Conservation (phyloP, 2,888 invertebrate genomes). For the Tenthredo amoena region DNA sequence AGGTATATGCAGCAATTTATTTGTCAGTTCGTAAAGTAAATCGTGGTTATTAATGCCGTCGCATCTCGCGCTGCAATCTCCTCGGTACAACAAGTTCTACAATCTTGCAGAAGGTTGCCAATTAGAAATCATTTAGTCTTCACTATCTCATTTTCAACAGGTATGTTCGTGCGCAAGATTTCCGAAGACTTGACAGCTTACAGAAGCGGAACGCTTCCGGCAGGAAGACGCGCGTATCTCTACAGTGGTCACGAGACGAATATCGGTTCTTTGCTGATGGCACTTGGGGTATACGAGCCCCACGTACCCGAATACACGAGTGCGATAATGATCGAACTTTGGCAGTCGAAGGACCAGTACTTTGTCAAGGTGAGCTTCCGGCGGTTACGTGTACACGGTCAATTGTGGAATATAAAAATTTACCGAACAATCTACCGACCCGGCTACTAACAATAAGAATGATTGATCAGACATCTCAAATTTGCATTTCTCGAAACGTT, state of each 20-base stretch:
- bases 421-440: neutral
- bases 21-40: neutral
- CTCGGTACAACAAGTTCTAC: neutral
- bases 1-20: neutral
- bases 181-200: conserved; percentile 78
- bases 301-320: conserved; percentile 82
- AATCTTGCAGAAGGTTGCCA: neutral
- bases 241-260: conserved; percentile 85
- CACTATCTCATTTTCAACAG: conserved; percentile 68
- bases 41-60: neutral
- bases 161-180: conserved; percentile 79
- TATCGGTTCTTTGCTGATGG: conserved; percentile 81
- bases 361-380: conserved; percentile 79
- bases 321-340: conserved; percentile 80
- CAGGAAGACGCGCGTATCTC: conserved; percentile 78
- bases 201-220: conserved; percentile 67
- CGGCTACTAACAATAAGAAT: neutral
- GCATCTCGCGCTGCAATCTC: neutral
- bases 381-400: neutral
- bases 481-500: neutral
- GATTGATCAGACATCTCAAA: neutral
- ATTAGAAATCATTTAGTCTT: neutral
- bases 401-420: conserved; percentile 34
- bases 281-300: conserved; percentile 80
- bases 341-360: conserved; percentile 74